phyloP scores from a whole-genome alignment of 2,797 vertebrate species.

The Myotis myotis region DNA sequence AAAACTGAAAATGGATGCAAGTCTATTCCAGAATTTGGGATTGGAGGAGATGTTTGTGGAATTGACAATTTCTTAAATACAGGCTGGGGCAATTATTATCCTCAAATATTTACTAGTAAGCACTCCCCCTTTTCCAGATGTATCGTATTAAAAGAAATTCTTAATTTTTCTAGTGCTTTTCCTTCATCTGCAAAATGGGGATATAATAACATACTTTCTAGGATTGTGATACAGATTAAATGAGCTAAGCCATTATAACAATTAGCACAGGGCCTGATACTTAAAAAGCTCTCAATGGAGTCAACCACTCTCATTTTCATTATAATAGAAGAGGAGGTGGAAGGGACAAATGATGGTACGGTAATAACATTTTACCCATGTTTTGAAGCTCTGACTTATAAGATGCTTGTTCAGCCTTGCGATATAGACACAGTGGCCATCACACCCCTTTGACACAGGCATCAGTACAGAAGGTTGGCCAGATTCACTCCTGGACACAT shows the following conservation, averaged over 20 bases:
- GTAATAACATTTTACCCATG: background rate
- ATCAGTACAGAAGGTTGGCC: no score
- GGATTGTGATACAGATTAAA: background rate
- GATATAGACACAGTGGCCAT: background rate
- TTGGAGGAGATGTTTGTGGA: background rate
- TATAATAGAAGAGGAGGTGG: background rate
- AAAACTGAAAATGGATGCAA: background rate
- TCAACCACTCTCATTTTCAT: background rate
- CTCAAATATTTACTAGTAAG: background rate
- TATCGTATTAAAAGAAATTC: background rate
- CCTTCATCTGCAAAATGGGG: background rate
- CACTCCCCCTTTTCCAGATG: background rate
- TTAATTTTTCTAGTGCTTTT: background rate
- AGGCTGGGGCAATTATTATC: background rate
- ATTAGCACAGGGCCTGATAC: background rate
- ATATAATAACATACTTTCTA: background rate
- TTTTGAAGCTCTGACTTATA: background rate
- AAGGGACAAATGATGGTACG: background rate
- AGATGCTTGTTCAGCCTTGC: background rate
- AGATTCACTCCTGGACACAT: background rate
- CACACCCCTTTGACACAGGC: background rate
- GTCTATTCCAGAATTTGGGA: background rate
- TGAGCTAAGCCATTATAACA: background rate
- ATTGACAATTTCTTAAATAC: background rate
- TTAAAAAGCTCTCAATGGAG: background rate